Conservation (phyloP, 30 jellyfish, hydroid and myxozoan genomes). For the Aurelia coerulea region DNA sequence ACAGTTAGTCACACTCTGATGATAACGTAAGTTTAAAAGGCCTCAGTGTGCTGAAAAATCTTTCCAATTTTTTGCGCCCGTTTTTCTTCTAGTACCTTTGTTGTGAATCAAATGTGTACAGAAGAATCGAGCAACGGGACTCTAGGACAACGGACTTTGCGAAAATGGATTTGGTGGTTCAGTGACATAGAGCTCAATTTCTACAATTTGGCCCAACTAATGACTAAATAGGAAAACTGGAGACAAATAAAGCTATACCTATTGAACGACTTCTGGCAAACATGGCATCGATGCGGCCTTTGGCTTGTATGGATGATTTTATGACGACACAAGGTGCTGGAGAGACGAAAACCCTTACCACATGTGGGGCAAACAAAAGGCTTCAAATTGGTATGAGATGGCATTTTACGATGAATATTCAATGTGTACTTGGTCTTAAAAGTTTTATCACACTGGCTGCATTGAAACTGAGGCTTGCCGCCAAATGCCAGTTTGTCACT, state of each 20-base stretch:
- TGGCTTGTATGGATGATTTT: conserved; percentile 94
- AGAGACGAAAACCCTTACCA: conserved; percentile 92
- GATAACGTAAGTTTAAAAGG: too few species aligned
- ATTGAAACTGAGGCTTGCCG: conserved; percentile 83
- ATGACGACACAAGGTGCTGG: conserved; percentile 99
- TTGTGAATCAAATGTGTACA: too few species aligned
- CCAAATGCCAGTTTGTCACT: conserved; percentile 25
- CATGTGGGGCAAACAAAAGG: conserved; percentile 99
- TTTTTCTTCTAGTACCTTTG: too few species aligned
- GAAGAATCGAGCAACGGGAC: too few species aligned
- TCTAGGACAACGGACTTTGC: too few species aligned
- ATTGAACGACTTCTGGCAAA: conserved; percentile 93
- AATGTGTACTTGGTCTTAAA: conserved; percentile 91
- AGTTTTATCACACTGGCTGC: conserved; percentile 91
- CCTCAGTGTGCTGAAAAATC: too few species aligned
- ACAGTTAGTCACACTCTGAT: too few species aligned
- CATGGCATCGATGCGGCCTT: conserved; percentile 91
- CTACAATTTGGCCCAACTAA: too few species aligned
- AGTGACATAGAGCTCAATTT: too few species aligned
- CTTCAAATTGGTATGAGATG: conserved; percentile 88
- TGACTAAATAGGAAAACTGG: too few species aligned
- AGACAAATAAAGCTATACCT: conserved; percentile 3
- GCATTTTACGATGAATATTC: conserved; percentile 93
- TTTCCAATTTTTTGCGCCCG: too few species aligned
- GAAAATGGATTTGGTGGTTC: too few species aligned